A percentile compares a stretch with the other conserved stretches of the same genome.
Evolutionary conservation across 2,888 invertebrate genomes (phyloP).

Genomic region (Heliconius ismenius): DNA sequence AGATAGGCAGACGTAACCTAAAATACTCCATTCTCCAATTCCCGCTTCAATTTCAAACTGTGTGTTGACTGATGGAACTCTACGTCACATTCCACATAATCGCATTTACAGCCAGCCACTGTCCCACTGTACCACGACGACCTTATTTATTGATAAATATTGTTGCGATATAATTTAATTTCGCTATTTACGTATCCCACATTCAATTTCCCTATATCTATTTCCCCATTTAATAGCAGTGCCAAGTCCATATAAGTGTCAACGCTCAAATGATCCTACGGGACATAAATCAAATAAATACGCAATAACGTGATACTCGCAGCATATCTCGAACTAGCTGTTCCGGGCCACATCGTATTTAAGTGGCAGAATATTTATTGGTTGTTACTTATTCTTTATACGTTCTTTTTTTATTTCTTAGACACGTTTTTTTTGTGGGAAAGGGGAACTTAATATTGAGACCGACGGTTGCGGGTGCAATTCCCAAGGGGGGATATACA

Average conservation of each 20-base stretch:
- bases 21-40: no score
- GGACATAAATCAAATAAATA: conserved; percentile 24
- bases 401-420: background rate
- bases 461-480: no score
- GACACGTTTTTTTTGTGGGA: background rate
- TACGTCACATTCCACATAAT: no score
- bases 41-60: no score
- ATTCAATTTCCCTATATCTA: conserved; percentile 10
- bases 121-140: background rate
- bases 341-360: conserved; percentile 14
- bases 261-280: conserved; percentile 4
- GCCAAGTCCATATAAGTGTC: conserved; percentile 20
- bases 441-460: background rate
- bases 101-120: background rate
- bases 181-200: background rate
- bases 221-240: conserved; percentile 1
- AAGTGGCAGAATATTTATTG: conserved; percentile 27
- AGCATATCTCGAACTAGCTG: conserved; percentile 4
- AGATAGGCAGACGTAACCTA: no score
- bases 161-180: background rate
- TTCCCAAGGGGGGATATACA: no score
- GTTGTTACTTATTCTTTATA: background rate
- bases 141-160: background rate
- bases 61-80: no score
- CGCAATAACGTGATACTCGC: conserved; percentile 16